Conservation (phyloP, 2,888 invertebrate species). For the Maniola hyperantus region DNA sequence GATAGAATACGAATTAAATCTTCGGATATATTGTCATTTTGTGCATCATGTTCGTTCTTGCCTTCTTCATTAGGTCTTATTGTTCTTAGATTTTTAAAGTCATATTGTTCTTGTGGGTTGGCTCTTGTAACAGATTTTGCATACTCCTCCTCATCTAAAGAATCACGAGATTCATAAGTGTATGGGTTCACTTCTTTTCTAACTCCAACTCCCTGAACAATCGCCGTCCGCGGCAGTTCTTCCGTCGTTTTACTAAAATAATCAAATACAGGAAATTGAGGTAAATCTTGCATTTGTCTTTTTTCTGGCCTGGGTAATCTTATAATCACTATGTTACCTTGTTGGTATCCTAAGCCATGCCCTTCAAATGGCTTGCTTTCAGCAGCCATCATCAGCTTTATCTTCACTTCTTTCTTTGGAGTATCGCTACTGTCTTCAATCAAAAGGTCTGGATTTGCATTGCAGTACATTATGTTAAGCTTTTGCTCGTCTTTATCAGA, state of each 20-base stretch:
- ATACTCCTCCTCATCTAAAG: conserved; percentile 25
- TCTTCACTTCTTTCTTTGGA: conserved; percentile 45
- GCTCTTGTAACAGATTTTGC: conserved; percentile 3
- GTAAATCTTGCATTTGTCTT: conserved; percentile 58
- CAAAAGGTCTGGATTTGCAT: conserved; percentile 58
- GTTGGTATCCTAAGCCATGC: conserved; percentile 75
- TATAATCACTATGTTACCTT: conserved; percentile 77
- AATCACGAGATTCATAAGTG: conserved; percentile 33
- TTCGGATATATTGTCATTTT: conserved; percentile 5
- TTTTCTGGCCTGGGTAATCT: conserved; percentile 68
- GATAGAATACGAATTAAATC: conserved; percentile 17
- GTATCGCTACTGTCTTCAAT: conserved; percentile 47
- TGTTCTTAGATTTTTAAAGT: neutral
- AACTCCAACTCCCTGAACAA: conserved; percentile 57
- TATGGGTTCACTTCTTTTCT: conserved; percentile 56
- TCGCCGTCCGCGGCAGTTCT: conserved; percentile 57
- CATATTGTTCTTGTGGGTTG: neutral
- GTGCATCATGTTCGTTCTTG: neutral
- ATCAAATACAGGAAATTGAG: conserved; percentile 67
- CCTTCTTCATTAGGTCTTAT: neutral
- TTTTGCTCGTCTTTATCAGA: conserved; percentile 83
- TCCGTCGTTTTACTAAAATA: conserved; percentile 74
- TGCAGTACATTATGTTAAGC: conserved; percentile 83
- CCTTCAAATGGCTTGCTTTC: conserved; percentile 74
- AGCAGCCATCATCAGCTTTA: conserved; percentile 48